Percentiles rank a stretch among this genome's conserved stretches.
Evolutionary conservation across 2,888 invertebrate genomes (phyloP).

Genomic region (Meiosimyza platycephala): DNA sequence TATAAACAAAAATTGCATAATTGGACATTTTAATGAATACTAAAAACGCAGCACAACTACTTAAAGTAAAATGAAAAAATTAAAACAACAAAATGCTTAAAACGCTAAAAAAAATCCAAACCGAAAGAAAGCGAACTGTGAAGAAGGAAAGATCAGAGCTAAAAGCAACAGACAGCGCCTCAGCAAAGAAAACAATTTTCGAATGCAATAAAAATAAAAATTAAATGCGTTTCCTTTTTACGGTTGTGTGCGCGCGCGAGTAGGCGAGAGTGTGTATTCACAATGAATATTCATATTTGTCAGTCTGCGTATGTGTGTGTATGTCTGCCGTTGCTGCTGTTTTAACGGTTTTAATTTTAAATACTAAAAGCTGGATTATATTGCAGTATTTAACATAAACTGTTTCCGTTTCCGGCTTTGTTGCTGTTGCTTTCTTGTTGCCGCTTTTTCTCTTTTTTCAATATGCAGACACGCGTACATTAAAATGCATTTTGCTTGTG

Average conservation of each 20-base stretch:
- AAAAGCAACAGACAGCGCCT: constrained; percentile 2
- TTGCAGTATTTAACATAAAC: constrained; percentile 33
- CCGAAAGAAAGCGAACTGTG: not conserved
- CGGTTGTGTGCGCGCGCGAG: not conserved
- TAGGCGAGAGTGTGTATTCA: not conserved
- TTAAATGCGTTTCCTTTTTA: constrained; percentile 13
- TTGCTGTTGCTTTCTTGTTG: not conserved
- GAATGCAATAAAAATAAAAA: constrained; percentile 34
- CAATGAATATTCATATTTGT: constrained; percentile 14
- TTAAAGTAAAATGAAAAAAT: too few relatives aligned
- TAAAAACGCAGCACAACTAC: constrained; percentile 10
- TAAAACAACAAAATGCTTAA: not conserved
- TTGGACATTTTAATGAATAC: constrained; percentile 38
- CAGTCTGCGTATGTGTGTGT: not conserved
- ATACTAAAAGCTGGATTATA: constrained; percentile 32
- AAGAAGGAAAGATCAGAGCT: not conserved
- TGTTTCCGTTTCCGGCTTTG: constrained; percentile 18
- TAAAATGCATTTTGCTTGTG: too few relatives aligned
- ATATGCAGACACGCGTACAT: too few relatives aligned
- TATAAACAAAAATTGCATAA: constrained; percentile 28
- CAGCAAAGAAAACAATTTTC: not conserved
- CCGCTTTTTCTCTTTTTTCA: not conserved
- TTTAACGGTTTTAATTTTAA: constrained; percentile 18
- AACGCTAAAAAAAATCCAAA: not conserved
- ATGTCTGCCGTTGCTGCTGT: not conserved